Evolutionary conservation across 1,140 invertebrate genomes (phyloP), one percentile per base, ranked within the genome.

Genomic region (Heliconius nattereri): DNA sequence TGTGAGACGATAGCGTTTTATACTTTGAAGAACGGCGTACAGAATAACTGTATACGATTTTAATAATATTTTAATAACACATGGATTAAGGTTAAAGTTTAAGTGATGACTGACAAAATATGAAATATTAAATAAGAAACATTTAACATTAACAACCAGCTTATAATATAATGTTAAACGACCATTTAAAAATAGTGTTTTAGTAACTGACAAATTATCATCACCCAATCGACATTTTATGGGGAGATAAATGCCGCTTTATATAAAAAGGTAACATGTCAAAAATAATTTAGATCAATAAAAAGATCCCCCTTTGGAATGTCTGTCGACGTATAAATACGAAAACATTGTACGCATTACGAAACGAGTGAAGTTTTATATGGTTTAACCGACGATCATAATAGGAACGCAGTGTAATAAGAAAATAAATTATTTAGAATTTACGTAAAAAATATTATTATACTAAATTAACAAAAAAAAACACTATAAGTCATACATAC

Each of bases 1-100:
- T 79, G 75, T 78, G 76, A 80, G 37, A 60, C 80, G 73, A 84
- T 82, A 77, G 73, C 81, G 75, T 52, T 78, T 85, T 81, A 83
- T 86, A 80, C 70, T 82, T 79, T 75, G 71, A 72, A 45, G 79
- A 79, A 81, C 78, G 16, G 60, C 29, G 23, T 66, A 80, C 40
- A 45, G 20, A 23, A 49, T 77, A 78, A 73, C 54, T 40, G 82
- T 54, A 71, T 32, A 76, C 60, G 9, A 57, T 2, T 57, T 57
- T 57, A 7, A 57, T 57, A 57, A 66, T 29, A 66, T 66, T 66
- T 66, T 16, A 66, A 66, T 66, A 29, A 16, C n/a, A 66, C 9
- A 66, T 11, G 3, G 23, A 29, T 66, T 66, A 66, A 11, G n/a
- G 23, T 66, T 66, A 66, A 19, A 11, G 3, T 26, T 29, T 0